phyloP scores from a whole-genome alignment of 2,113 vertebrate genomes.

The Copsychus sechellarum region DNA sequence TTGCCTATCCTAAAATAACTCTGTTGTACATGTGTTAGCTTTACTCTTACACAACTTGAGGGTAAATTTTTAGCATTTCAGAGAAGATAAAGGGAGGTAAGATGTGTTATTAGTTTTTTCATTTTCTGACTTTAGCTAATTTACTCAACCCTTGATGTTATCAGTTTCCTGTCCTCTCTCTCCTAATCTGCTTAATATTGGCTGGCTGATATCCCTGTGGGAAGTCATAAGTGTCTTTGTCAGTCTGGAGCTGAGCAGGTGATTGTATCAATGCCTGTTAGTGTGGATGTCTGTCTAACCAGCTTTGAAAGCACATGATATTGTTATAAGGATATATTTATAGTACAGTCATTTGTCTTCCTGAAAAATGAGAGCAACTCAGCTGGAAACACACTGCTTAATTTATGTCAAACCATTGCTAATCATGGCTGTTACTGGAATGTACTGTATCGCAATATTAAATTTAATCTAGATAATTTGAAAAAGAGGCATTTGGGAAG shows the following conservation, averaged over 20 bases:
- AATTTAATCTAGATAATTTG: conserved; percentile 33
- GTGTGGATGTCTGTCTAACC: not conserved
- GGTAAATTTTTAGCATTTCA: not conserved
- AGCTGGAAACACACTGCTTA: not conserved
- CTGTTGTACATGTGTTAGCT: not conserved
- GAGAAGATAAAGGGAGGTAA: not conserved
- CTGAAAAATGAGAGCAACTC: not conserved
- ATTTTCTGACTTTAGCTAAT: not conserved
- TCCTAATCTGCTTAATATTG: not conserved
- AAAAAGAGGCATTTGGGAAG: not conserved
- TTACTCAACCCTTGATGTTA: not conserved
- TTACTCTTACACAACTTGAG: not conserved
- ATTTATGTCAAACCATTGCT: conserved; percentile 6
- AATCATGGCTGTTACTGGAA: not conserved
- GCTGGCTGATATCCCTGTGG: not conserved
- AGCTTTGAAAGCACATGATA: not conserved
- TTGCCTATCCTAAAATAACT: not conserved
- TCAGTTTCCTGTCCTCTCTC: not conserved
- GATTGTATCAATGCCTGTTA: not conserved
- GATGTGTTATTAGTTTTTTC: not conserved
- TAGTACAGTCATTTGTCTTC: not conserved
- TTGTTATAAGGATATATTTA: not conserved
- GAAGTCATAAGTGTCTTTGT: not conserved
- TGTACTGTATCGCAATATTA: not conserved
- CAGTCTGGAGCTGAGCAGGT: not conserved